phyloP scores from a whole-genome alignment of 2,888 invertebrate species.

The Cotesia congregata region DNA sequence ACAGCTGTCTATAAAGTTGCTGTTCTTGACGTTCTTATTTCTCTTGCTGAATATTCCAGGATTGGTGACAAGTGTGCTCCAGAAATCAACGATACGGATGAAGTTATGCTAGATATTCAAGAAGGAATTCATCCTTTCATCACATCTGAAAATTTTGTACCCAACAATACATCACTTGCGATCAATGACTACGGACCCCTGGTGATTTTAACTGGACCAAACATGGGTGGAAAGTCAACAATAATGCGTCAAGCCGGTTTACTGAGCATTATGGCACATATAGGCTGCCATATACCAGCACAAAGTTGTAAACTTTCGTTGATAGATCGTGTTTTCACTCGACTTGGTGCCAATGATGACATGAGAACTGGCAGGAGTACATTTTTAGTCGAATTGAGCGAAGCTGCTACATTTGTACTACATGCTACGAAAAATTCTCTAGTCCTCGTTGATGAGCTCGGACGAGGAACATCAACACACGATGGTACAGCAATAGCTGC shows the following conservation, averaged over 20 bases:
- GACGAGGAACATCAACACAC: conserved; percentile 96
- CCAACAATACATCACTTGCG: conserved; percentile 88
- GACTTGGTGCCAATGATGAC: conserved; percentile 96
- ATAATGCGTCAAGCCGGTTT: conserved; percentile 96
- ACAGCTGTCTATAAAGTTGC: conserved; percentile 84
- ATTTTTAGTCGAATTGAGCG: conserved; percentile 93
- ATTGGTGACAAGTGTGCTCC: conserved; percentile 84
- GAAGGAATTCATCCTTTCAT: conserved; percentile 94
- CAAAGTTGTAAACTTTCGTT: conserved; percentile 82
- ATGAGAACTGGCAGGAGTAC: conserved; percentile 96
- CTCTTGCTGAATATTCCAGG: conserved; percentile 86
- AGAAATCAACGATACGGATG: conserved; percentile 70
- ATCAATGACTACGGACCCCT: conserved; percentile 72
- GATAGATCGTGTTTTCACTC: conserved; percentile 95
- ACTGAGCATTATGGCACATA: conserved; percentile 92
- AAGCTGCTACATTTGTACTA: conserved; percentile 91
- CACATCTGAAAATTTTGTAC: conserved; percentile 85
- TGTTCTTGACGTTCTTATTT: conserved; percentile 86
- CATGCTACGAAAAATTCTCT: conserved; percentile 91
- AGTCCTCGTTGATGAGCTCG: conserved; percentile 94
- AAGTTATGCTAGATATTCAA: conserved; percentile 85
- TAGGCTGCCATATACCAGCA: conserved; percentile 95
- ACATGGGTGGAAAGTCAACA: conserved; percentile 99
- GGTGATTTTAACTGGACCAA: conserved; percentile 90
- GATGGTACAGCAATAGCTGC: conserved; percentile 98